Percentiles rank a stretch among this genome's conserved stretches.
phyloP scores from a whole-genome alignment of 2,113 vertebrate genomes.

The Illadopsis cleaveri region DNA sequence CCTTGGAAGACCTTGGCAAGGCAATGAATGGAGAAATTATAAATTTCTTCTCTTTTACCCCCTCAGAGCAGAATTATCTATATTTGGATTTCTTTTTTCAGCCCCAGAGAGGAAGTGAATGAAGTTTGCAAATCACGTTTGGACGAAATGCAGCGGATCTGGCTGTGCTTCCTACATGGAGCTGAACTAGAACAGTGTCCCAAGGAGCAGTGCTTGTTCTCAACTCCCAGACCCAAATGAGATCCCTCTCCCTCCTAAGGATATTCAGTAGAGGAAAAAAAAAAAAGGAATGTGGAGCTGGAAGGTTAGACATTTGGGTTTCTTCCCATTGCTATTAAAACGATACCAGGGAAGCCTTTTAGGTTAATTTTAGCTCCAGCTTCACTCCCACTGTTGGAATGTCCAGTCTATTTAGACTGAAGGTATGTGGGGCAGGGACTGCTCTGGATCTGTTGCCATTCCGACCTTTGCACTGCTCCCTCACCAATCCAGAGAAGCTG shows the following conservation, averaged over 20 bases:
- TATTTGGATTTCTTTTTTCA: conserved; percentile 57
- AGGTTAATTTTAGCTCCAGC: not conserved
- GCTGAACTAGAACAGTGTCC: not conserved
- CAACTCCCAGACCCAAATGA: not conserved
- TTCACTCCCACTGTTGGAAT: not conserved
- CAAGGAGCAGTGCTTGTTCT: not conserved
- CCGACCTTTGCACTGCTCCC: not conserved
- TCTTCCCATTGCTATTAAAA: not conserved
- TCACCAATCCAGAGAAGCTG: not conserved
- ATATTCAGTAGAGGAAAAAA: not conserved
- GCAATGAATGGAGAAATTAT: conserved; percentile 60
- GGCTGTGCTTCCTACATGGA: not conserved
- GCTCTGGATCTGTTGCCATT: not conserved
- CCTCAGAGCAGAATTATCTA: conserved; percentile 46
- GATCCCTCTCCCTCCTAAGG: not conserved
- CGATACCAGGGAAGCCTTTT: not conserved
- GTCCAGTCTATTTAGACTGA: not conserved
- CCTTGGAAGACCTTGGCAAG: conserved; percentile 62
- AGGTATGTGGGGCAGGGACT: not conserved
- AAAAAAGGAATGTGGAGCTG: not conserved
- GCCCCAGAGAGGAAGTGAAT: conserved; percentile 45
- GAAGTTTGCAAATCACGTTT: conserved; percentile 25
- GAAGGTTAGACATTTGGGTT: not conserved
- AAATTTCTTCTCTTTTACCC: conserved; percentile 34
- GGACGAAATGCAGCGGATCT: conserved; percentile 13